These are phyloP conservation scores for Drosophila gunungcola DNA, from an alignment of 1,140 invertebrate genomes.

Conservation along the genomic window DNA sequence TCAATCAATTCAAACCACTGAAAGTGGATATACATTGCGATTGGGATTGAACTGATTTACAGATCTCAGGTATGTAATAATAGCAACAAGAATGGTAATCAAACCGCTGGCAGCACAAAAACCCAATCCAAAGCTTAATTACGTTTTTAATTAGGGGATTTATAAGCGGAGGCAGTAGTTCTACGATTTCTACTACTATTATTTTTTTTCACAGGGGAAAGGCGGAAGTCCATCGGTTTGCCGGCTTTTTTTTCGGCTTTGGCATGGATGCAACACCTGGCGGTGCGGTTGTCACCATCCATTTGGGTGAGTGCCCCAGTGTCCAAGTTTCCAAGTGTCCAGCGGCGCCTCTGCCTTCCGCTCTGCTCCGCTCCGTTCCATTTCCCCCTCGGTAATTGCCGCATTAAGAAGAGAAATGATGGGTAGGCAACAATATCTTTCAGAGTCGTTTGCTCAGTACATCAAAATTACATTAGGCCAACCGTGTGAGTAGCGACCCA, in stretches of 20 bases:
- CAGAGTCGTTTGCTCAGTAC: slow-evolving; percentile 39
- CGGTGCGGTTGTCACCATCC: slow-evolving; percentile 31
- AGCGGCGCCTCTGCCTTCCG: slow-evolving; percentile 19
- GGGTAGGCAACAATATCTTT: background rate
- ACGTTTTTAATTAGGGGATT: slow-evolving; percentile 62
- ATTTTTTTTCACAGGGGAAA: slow-evolving; percentile 17
- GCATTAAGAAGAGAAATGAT: slow-evolving; percentile 5
- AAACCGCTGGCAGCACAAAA: slow-evolving; percentile 12
- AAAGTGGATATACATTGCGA: background rate
- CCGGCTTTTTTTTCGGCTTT: slow-evolving; percentile 12
- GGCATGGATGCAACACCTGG: slow-evolving; percentile 23
- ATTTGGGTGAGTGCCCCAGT: slow-evolving; percentile 24
- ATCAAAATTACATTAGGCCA: slow-evolving; percentile 74
- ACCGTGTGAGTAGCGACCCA: slow-evolving; percentile 41
- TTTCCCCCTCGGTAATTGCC: slow-evolving; percentile 6
- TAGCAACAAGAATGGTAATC: slow-evolving; percentile 32
- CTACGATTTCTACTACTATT: background rate
- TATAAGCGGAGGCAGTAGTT: slow-evolving; percentile 50
- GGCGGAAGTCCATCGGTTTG: slow-evolving; percentile 26
- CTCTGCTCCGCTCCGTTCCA: background rate
- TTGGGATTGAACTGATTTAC: slow-evolving; percentile 2
- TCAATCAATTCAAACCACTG: background rate
- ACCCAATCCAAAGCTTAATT: slow-evolving; percentile 35
- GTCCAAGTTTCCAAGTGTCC: too few species aligned
- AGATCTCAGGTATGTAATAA: background rate